phyloP scores from a whole-genome alignment of 2,888 invertebrate species.

The Perizoma flavofasciatum region DNA sequence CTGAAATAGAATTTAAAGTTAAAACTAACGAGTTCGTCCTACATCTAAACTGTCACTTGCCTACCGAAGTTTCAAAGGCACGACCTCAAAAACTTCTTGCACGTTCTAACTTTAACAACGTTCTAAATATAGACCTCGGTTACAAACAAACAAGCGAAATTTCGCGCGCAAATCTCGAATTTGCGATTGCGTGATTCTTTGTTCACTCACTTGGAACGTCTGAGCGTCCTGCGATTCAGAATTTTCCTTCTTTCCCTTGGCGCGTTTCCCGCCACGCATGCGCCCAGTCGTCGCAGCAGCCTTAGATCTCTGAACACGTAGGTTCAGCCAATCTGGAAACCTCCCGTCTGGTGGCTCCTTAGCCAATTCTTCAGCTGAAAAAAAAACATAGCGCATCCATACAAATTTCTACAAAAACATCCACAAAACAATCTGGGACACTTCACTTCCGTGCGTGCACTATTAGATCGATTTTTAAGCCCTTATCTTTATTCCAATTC shows the following conservation, averaged over 20 bases:
- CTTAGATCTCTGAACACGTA: conserved; percentile 72
- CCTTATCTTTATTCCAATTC: conserved; percentile 44
- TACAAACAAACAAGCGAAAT: conserved; percentile 47
- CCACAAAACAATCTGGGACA: background rate
- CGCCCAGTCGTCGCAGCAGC: conserved; percentile 52
- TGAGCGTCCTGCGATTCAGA: conserved; percentile 50
- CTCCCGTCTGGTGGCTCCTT: conserved; percentile 74
- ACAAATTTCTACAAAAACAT: background rate
- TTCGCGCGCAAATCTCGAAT: conserved; percentile 48
- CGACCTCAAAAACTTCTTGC: conserved; percentile 35
- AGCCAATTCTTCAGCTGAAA: conserved; percentile 76
- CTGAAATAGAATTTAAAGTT: conserved; percentile 11
- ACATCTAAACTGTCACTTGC: conserved; percentile 34
- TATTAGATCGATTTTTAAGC: conserved; percentile 53
- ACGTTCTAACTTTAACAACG: conserved; percentile 32
- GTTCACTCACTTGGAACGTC: conserved; percentile 70
- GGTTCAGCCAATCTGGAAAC: conserved; percentile 75
- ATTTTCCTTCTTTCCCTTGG: conserved; percentile 53
- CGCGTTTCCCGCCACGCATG: conserved; percentile 70
- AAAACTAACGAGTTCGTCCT: conserved; percentile 20
- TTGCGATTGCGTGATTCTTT: conserved; percentile 44
- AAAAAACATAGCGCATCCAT: conserved; percentile 18
- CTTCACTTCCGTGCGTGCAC: conserved; percentile 48
- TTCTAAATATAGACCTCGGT: conserved; percentile 36
- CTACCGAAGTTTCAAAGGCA: conserved; percentile 47